Evolutionary conservation across 2,797 vertebrate genomes (phyloP).

Genomic region (Halcyon smyrnensis): DNA sequence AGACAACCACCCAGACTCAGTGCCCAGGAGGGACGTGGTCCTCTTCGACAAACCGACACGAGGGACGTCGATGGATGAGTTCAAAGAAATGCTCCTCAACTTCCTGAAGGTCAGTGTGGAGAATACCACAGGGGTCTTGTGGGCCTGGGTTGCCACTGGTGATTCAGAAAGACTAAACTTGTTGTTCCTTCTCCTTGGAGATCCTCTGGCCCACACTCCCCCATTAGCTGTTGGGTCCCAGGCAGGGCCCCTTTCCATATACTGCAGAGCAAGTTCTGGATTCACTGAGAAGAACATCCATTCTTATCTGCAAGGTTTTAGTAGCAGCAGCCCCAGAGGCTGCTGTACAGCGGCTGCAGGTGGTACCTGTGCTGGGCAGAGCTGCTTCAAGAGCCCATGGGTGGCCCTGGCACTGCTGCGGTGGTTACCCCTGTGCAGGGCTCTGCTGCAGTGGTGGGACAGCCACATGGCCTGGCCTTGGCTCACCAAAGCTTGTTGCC

Average conservation of each 20-base stretch:
- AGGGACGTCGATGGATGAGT: slow-evolving; percentile 96
- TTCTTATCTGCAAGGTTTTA: not conserved
- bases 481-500: not conserved
- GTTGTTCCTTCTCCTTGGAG: not conserved
- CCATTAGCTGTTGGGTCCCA: not conserved
- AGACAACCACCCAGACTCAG: slow-evolving; percentile 74
- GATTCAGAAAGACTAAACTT: not conserved
- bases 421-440: not conserved
- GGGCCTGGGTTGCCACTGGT: accelerated
- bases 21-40: slow-evolving; percentile 82
- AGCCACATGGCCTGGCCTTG: not conserved
- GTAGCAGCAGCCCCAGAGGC: not conserved
- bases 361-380: not conserved
- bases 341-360: accelerated
- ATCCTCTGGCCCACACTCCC: not conserved
- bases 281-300: not conserved
- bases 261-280: not conserved
- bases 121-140: accelerated
- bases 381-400: not conserved
- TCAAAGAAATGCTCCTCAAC: slow-evolving; percentile 93
- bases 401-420: not conserved
- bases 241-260: not conserved
- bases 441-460: not conserved
- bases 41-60: slow-evolving; percentile 93
- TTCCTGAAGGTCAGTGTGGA: slow-evolving; percentile 89